Percentiles rank a stretch among this genome's conserved stretches.
phyloP scores from a whole-genome alignment of 2,888 invertebrate genomes.

The Andrena marginata region DNA sequence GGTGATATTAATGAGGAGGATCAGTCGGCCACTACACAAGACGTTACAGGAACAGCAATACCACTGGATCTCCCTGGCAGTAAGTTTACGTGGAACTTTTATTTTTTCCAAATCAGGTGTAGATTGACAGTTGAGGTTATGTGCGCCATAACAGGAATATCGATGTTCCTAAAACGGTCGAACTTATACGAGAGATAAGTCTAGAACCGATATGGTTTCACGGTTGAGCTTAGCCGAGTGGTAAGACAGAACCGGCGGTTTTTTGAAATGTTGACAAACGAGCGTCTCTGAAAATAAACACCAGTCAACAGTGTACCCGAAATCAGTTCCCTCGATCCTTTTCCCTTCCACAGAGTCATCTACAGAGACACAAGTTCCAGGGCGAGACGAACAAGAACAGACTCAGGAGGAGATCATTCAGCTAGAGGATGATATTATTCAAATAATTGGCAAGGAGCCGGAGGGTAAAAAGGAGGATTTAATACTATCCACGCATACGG shows the following conservation, averaged over 20 bases:
- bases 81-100: not conserved
- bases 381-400: not conserved
- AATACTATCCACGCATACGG: not conserved
- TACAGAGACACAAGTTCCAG: not conserved
- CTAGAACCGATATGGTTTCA: not conserved
- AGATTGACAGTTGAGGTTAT: not conserved
- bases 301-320: not conserved
- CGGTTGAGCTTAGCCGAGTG: constrained; percentile 2
- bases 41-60: not conserved
- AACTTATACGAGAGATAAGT: constrained; percentile 5
- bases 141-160: not conserved
- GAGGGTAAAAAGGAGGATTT: not conserved
- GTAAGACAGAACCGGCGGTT: not conserved
- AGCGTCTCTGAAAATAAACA: not conserved
- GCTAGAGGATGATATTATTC: not conserved
- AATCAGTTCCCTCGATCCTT: not conserved
- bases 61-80: not conserved
- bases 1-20: not conserved
- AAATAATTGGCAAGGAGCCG: constrained; percentile 1
- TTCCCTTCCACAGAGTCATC: not conserved
- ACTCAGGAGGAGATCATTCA: not conserved
- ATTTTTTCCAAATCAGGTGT: not conserved
- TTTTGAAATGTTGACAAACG: not conserved
- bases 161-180: not conserved
- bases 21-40: not conserved